These are phyloP conservation scores for Triplophysa rosa DNA, from an alignment of 2,113 vertebrate genomes.

Conservation along the genomic window DNA sequence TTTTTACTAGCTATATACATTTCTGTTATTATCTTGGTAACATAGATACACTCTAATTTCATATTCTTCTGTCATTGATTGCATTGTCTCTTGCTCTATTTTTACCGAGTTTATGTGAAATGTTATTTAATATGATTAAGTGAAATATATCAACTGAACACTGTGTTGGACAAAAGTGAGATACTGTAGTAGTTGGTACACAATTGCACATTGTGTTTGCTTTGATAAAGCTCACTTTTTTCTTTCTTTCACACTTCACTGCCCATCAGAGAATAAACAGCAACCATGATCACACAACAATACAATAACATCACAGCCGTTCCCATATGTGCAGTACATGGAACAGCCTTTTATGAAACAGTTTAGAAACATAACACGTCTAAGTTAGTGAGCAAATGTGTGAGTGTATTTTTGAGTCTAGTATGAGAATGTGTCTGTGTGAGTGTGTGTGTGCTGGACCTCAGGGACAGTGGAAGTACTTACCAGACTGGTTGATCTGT, in stretches of 20 bases:
- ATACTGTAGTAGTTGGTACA: background rate
- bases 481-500: conserved; percentile 67
- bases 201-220: background rate
- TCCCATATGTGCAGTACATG: conserved; percentile 1
- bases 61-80: too few species aligned
- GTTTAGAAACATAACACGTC: conserved; percentile 5
- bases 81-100: too few species aligned
- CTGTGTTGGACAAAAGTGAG: background rate
- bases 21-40: too few species aligned
- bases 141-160: background rate
- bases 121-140: background rate
- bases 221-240: conserved; percentile 2
- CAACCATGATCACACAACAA: conserved; percentile 25
- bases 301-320: conserved; percentile 42
- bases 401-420: conserved; percentile 35
- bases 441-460: conserved; percentile 63
- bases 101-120: too few species aligned
- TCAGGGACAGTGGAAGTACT: conserved; percentile 73
- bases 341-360: background rate
- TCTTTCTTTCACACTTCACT: conserved; percentile 42
- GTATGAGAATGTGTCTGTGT: conserved; percentile 38
- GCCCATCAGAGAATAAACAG: conserved; percentile 34
- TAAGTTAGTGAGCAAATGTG: conserved; percentile 28
- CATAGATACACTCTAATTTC: too few species aligned
- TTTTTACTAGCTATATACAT: too few species aligned